phyloP scores from a whole-genome alignment of 2,888 invertebrate genomes.

The Diloba caeruleocephala region DNA sequence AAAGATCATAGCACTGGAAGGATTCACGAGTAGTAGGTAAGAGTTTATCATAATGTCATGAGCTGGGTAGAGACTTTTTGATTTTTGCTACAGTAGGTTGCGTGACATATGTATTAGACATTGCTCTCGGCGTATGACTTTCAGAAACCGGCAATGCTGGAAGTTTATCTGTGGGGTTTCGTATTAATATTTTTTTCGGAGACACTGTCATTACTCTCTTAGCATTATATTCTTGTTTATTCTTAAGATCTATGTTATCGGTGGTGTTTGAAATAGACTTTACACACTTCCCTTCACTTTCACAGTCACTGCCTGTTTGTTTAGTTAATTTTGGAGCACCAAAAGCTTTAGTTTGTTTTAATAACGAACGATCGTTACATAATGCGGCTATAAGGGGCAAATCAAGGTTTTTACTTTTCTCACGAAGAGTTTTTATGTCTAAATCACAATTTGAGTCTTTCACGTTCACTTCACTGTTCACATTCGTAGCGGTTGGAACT shows the following conservation, averaged over 20 bases:
- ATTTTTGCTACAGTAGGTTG: slow-evolving; percentile 82
- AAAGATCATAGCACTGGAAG: slow-evolving; percentile 86
- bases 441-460: slow-evolving; percentile 85
- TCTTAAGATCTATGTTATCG: slow-evolving; percentile 83
- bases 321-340: slow-evolving; percentile 91
- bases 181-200: slow-evolving; percentile 82
- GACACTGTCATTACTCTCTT: slow-evolving; percentile 92
- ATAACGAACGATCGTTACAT: slow-evolving; percentile 96
- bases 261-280: slow-evolving; percentile 82
- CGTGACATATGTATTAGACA: slow-evolving; percentile 92
- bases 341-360: slow-evolving; percentile 96
- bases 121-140: slow-evolving; percentile 88
- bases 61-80: slow-evolving; percentile 83
- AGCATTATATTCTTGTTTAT: slow-evolving; percentile 84
- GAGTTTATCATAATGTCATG: slow-evolving; percentile 71
- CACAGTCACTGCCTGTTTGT: slow-evolving; percentile 80
- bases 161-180: slow-evolving; percentile 94
- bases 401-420: slow-evolving; percentile 96
- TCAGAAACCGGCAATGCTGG: slow-evolving; percentile 90
- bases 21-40: slow-evolving; percentile 77
- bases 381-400: slow-evolving; percentile 97
- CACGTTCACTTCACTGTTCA: slow-evolving; percentile 72
- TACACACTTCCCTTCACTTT: slow-evolving; percentile 82
- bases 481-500: slow-evolving; percentile 61
- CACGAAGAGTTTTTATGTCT: slow-evolving; percentile 95